These are phyloP conservation scores for Carollia perspicillata DNA, from an alignment of 2,113 vertebrate genomes.

Conservation along the genomic window DNA sequence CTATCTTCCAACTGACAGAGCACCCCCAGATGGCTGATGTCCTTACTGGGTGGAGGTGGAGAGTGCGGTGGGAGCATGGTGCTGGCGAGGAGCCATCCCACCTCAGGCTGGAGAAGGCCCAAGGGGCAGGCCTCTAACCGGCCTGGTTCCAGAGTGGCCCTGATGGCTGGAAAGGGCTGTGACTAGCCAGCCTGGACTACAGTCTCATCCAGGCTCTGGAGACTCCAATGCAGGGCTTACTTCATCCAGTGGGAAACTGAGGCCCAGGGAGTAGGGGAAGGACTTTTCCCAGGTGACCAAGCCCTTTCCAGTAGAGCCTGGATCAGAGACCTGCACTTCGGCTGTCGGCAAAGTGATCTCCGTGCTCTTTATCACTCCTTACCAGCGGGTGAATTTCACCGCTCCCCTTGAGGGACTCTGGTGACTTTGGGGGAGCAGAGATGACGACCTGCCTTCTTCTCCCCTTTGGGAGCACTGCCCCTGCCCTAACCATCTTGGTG, in stretches of 20 bases:
- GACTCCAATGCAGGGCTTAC: neutral
- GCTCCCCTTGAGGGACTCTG: neutral
- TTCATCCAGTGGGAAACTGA: neutral
- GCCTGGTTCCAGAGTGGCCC: neutral
- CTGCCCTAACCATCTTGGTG: neutral
- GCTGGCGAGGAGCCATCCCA: neutral
- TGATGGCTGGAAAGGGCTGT: neutral
- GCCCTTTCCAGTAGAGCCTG: neutral
- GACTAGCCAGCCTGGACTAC: neutral
- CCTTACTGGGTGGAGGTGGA: neutral
- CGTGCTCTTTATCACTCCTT: neutral
- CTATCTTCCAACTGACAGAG: conserved; percentile 27
- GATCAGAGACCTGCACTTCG: neutral
- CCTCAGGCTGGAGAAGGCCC: neutral
- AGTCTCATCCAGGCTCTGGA: neutral
- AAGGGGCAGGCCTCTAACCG: neutral
- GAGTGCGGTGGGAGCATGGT: neutral
- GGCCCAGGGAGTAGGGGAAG: neutral
- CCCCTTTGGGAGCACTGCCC: neutral
- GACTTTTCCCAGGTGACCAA: neutral
- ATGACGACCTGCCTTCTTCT: neutral
- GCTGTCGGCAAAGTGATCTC: neutral
- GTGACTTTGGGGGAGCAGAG: neutral
- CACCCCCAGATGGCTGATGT: neutral
- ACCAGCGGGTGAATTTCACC: too few relatives aligned